Base-by-base conservation (phyloP, 2,797 vertebrate species). In the Melanotaenia trifasciata region DNA sequence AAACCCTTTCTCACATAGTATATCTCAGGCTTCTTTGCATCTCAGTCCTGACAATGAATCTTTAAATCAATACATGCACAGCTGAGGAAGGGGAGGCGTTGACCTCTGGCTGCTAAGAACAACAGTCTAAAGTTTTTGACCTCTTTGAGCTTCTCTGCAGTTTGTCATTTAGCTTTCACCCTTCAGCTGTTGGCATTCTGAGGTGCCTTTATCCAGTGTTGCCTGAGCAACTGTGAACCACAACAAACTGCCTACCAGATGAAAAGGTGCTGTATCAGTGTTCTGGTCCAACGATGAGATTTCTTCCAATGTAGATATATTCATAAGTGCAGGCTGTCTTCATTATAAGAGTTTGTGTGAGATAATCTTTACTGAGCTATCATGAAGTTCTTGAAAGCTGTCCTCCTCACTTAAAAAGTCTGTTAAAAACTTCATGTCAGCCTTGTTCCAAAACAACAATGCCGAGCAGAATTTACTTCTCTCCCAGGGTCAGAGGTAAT, bases 31-130 rank as follows among this genome's bases (percentile, higher is more conserved):
- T 59, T 70, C 58, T 10, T 0, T 51, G 26, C 12, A 58, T 72
- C 70, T 79, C 67, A 73, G 82, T 81, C 76, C 58, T n/a, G 65
- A 77, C 82, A 68, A 73, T 67, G 60, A 68, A 63, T 83, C 68
- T 30, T 65, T 58, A 77, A 74, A 88, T 87, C 86, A 86, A 89
- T 87, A 74, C 5, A 67, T 13, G 62, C 80, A 67, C 77, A 81
- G 77, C 80, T 84, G 89, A 70, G 14, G 26, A 57, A 50, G 14
- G 70, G 76, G 74, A 73, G 64, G 85, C 67, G 50, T 67, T 88
- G 87, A 92, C 91, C 87, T 90, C 87, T 86, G 60, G 76, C 87
- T 83, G 70, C 83, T 69, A 67, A 84, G 81, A 86, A 89, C 84
- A 68, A 75, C 85, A 67, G 83, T 32, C 54, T 76, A 70, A 74